A percentile compares a stretch with the other conserved stretches of the same genome.
Evolutionary conservation across 2,888 invertebrate species (phyloP).

Genomic region (Philopedon plagiatum): DNA sequence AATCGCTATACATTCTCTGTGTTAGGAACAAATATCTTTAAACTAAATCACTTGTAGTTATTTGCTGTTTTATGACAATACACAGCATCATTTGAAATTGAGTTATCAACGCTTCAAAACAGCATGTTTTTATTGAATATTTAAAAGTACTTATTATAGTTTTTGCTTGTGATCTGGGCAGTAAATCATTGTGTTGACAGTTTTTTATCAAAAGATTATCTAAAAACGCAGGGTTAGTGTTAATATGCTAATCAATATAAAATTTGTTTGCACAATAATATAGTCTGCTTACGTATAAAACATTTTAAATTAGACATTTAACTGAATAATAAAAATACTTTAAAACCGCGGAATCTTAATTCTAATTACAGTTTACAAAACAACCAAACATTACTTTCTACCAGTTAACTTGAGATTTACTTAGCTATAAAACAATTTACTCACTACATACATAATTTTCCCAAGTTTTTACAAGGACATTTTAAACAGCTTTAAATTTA

Average conservation of each 20-base stretch:
- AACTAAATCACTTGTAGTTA: background rate
- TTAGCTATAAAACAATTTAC: background rate
- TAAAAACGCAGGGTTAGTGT: background rate
- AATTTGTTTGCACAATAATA: background rate
- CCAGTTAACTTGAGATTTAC: no score
- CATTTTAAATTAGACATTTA: no score
- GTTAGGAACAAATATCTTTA: background rate
- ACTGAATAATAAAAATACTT: background rate
- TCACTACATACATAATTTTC: background rate
- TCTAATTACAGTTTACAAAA: background rate
- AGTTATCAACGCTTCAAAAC: background rate
- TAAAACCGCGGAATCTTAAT: background rate
- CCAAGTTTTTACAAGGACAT: slow-evolving; percentile 11
- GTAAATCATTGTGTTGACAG: slow-evolving; percentile 4
- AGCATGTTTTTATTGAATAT: background rate
- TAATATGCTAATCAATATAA: background rate
- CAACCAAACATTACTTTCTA: background rate
- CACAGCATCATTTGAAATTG: background rate
- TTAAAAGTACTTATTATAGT: background rate
- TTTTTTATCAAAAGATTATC: background rate
- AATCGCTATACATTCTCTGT: background rate
- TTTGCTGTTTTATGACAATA: background rate
- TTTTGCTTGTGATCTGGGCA: background rate
- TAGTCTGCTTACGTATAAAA: no score
- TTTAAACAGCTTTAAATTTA: no score